phyloP scores from a whole-genome alignment of 1,140 invertebrate species.

The Protaetia brevitarsis region DNA sequence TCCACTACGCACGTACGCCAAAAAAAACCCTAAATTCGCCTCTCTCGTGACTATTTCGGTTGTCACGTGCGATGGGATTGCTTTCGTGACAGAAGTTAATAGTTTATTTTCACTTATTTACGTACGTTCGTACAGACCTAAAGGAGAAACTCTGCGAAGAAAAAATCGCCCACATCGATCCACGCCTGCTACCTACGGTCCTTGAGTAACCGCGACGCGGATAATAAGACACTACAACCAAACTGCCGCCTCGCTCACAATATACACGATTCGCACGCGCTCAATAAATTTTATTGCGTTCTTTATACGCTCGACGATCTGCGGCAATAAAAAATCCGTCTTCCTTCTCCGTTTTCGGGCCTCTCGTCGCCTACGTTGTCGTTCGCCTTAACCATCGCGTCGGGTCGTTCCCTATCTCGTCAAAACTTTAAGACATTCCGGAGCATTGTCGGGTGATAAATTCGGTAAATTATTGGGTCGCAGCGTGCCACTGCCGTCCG shows the following conservation, averaged over 20 bases:
- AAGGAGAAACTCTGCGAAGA: neutral
- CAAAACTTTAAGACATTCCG: constrained; percentile 9
- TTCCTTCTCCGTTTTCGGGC: neutral
- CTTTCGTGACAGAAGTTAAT: constrained; percentile 9
- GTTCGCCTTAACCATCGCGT: neutral
- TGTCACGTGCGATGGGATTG: constrained; percentile 7
- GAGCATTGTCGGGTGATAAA: constrained; percentile 12
- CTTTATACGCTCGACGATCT: neutral
- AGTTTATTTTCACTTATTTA: constrained; percentile 17
- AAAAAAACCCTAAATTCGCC: neutral
- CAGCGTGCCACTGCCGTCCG: neutral
- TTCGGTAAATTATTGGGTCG: constrained; percentile 7
- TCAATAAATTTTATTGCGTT: constrained; percentile 13
- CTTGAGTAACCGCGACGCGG: too few species aligned
- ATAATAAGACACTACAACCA: neutral
- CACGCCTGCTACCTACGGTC: neutral
- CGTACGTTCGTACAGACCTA: too few species aligned
- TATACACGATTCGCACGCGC: neutral
- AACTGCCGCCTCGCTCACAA: neutral
- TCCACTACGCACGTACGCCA: neutral
- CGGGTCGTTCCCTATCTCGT: neutral
- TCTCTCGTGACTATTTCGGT: neutral
- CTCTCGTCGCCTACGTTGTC: neutral
- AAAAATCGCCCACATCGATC: neutral
- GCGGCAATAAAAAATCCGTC: neutral